These are phyloP conservation scores for Araneus ventricosus DNA, from an alignment of 1,140 invertebrate species.

Conservation along the genomic window DNA sequence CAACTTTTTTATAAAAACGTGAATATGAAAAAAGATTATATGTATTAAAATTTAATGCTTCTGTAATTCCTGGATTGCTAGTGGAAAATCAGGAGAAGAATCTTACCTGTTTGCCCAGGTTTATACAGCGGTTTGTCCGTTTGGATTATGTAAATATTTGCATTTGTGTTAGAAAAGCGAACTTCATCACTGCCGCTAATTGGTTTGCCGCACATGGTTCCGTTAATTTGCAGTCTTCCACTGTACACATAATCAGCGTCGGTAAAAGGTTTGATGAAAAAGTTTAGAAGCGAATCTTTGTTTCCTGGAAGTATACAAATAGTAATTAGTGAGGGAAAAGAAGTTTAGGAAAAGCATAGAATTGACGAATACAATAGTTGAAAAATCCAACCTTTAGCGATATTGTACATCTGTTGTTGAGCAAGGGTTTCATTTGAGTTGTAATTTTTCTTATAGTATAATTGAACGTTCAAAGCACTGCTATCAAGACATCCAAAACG, in stretches of 20 bases:
- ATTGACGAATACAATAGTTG: background rate
- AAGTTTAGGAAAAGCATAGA: too few species aligned
- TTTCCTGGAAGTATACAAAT: constrained; percentile 76
- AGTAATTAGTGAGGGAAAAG: too few species aligned
- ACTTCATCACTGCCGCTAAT: constrained; percentile 80
- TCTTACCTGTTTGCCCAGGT: constrained; percentile 82
- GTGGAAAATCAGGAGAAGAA: background rate
- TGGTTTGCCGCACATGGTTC: constrained; percentile 82
- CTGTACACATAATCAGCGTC: constrained; percentile 79
- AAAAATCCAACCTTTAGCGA: background rate
- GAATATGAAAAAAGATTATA: too few species aligned
- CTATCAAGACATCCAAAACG: constrained; percentile 80
- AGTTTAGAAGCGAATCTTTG: constrained; percentile 79
- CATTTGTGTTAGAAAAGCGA: constrained; percentile 80
- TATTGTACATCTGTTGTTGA: background rate
- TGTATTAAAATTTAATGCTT: too few species aligned
- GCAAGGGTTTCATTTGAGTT: constrained; percentile 45
- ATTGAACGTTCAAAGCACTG: constrained; percentile 79
- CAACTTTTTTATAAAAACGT: too few species aligned
- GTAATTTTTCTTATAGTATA: constrained; percentile 71
- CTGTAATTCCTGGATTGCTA: too few species aligned
- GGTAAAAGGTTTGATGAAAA: constrained; percentile 79
- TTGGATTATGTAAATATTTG: constrained; percentile 79
- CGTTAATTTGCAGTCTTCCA: constrained; percentile 82
- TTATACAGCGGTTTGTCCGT: constrained; percentile 84